Conservation (phyloP, 2,797 vertebrate genomes). For the Cercopithecus mitis region DNA sequence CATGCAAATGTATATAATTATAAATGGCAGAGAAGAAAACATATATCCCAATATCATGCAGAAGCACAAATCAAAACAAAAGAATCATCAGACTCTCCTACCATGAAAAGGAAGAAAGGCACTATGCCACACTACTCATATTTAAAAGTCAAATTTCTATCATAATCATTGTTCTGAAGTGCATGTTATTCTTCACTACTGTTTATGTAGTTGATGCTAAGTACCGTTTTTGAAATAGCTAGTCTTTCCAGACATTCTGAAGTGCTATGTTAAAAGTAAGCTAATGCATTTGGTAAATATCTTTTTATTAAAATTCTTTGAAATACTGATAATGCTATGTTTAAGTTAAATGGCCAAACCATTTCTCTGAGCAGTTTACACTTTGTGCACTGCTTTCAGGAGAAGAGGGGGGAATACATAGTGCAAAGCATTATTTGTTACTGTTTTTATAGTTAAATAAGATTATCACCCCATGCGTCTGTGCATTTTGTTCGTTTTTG, state of each 20-base stretch:
- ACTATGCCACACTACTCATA: not conserved
- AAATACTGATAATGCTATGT: not conserved
- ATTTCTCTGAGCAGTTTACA: not conserved
- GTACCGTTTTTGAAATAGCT: not conserved
- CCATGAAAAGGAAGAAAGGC: not conserved
- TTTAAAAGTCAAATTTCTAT: not conserved
- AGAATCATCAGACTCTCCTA: not conserved
- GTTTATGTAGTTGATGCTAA: not conserved
- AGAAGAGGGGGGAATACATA: not conserved
- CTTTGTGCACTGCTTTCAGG: not conserved
- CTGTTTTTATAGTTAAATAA: not conserved
- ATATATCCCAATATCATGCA: not conserved
- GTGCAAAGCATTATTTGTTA: not conserved
- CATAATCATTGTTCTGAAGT: not conserved
- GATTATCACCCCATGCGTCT: not conserved
- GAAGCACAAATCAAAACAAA: not conserved
- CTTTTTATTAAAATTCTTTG: not conserved
- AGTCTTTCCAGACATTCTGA: not conserved
- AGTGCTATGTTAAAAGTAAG: not conserved
- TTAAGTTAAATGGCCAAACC: not conserved
- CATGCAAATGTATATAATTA: conserved; percentile 27
- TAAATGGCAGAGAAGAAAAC: not conserved
- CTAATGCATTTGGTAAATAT: not conserved
- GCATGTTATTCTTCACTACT: not conserved
- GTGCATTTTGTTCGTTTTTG: not conserved